Percentiles rank a stretch among this genome's conserved stretches.
These are phyloP conservation scores for Meta bourneti DNA, from an alignment of 2,888 invertebrate genomes.

Conservation along the genomic window DNA sequence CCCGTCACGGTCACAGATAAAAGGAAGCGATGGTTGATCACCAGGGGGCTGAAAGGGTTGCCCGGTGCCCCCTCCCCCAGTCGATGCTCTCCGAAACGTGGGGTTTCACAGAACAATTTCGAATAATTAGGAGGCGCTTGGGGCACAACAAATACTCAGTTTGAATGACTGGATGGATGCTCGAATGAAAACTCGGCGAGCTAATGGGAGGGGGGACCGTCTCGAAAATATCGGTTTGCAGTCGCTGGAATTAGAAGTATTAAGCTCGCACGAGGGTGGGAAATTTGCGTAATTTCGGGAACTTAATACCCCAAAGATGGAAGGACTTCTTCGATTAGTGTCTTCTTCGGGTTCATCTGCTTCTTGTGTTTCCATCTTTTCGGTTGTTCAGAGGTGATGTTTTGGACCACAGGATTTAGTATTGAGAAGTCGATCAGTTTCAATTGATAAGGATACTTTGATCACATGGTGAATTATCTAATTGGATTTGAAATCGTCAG, in stretches of 20 bases:
- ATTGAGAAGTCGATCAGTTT: neutral
- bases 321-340: neutral
- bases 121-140: conserved; percentile 56
- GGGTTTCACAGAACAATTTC: conserved; percentile 47
- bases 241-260: neutral
- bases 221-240: neutral
- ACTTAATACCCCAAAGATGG: neutral
- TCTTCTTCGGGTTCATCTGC: neutral
- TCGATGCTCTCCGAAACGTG: conserved; percentile 4
- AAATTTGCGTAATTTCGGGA: neutral
- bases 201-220: neutral
- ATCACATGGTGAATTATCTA: too few species aligned
- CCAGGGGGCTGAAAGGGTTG: neutral
- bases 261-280: neutral
- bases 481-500: too few species aligned
- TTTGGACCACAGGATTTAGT: neutral
- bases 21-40: conserved; percentile 11
- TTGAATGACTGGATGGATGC: conserved; percentile 37
- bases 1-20: conserved; percentile 31
- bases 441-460: too few species aligned
- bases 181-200: conserved; percentile 14
- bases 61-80: neutral
- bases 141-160: conserved; percentile 55
- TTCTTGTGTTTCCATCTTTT: neutral
- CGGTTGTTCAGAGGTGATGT: neutral